Evolutionary conservation across 30 jellyfish, hydroid and myxozoan genomes (phyloP).

Genomic region (Hydractinia symbiolongicarpus): DNA sequence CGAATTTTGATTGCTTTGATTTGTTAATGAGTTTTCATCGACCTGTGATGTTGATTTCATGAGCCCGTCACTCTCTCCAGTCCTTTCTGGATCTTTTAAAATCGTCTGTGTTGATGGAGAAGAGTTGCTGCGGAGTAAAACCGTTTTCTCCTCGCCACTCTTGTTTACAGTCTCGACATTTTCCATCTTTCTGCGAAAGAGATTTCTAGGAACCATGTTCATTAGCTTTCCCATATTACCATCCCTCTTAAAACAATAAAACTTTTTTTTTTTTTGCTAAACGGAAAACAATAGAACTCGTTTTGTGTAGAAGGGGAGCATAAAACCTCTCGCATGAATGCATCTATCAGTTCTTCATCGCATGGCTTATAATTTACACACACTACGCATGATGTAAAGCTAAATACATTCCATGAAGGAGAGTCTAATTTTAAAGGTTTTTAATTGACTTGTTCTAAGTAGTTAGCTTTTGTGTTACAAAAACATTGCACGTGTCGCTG

Average conservation of each 20-base stretch:
- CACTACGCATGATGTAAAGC: too few relatives aligned
- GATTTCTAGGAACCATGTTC: conserved; percentile 20
- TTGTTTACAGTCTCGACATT: not conserved
- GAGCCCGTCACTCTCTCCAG: not conserved
- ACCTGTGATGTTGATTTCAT: not conserved
- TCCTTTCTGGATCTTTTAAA: too few relatives aligned
- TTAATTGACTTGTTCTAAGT: too few relatives aligned
- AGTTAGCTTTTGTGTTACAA: too few relatives aligned
- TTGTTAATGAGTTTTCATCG: not conserved
- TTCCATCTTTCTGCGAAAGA: conserved; percentile 1
- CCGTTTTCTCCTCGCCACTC: not conserved
- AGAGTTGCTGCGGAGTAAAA: not conserved
- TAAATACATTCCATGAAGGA: too few relatives aligned
- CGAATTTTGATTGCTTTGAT: not conserved
- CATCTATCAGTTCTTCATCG: not conserved
- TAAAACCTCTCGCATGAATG: not conserved
- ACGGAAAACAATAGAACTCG: not conserved
- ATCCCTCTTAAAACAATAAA: not conserved
- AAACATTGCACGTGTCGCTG: too few relatives aligned
- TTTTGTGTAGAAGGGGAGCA: not conserved
- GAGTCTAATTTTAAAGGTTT: too few relatives aligned
- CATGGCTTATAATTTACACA: too few relatives aligned
- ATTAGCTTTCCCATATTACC: conserved; percentile 6
- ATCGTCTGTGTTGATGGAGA: not conserved
- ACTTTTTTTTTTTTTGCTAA: not conserved